Evolutionary conservation across 1,140 invertebrate genomes (phyloP).

Genomic region (Saccostrea glomerata): DNA sequence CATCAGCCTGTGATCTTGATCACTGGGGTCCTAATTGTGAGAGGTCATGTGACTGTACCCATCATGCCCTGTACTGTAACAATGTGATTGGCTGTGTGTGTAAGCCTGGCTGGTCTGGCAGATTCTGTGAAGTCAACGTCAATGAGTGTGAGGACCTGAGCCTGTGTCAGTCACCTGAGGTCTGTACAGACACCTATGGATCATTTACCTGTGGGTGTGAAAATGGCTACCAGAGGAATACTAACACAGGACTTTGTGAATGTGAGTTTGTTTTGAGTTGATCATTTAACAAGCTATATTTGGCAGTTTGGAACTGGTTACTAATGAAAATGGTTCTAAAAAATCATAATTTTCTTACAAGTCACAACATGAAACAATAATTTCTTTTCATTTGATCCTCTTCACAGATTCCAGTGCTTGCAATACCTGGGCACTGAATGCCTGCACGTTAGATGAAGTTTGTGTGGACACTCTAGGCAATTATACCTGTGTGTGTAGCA

Average conservation of each 20-base stretch:
- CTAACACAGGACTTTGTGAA: neutral
- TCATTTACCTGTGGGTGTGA: neutral
- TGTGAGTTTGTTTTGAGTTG: neutral
- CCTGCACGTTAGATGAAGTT: neutral
- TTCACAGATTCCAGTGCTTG: constrained; percentile 1
- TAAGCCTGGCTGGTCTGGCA: constrained; percentile 35
- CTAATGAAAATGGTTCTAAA: neutral
- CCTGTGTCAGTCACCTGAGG: constrained; percentile 1
- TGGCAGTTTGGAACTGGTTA: neutral
- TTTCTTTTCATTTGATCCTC: neutral
- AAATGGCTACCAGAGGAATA: neutral
- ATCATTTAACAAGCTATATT: neutral
- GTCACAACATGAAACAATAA: no score
- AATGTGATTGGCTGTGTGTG: constrained; percentile 43
- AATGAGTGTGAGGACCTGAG: constrained; percentile 2
- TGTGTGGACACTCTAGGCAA: neutral
- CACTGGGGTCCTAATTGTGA: constrained; percentile 34
- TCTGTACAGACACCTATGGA: neutral
- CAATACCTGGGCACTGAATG: neutral
- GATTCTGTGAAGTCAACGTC: constrained; percentile 11
- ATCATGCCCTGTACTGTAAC: constrained; percentile 38
- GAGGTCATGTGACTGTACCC: constrained; percentile 28
- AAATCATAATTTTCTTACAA: neutral
- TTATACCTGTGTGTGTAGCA: neutral
- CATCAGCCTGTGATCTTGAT: constrained; percentile 21